Percentiles rank a stretch among this genome's conserved stretches.
Conservation (phyloP, 2,797 vertebrate genomes). For the Graptemys geographica region DNA sequence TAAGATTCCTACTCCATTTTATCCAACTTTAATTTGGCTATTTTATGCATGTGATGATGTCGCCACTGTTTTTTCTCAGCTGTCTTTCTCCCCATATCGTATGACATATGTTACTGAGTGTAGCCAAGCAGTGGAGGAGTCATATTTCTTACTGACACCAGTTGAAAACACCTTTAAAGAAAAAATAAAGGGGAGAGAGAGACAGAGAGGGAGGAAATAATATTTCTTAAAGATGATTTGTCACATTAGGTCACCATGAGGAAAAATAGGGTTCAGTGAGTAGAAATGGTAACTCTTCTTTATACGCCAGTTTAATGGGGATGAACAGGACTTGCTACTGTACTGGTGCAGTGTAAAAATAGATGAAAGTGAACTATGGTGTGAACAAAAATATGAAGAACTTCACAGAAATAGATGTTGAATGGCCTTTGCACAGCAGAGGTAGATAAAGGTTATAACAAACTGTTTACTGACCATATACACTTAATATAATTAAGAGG, state of each 20-base stretch:
- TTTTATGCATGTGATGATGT: conserved; percentile 9
- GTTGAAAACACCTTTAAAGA: conserved; percentile 43
- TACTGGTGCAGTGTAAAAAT: conserved; percentile 48
- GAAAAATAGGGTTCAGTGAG: conserved; percentile 16
- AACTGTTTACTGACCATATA: conserved; percentile 76
- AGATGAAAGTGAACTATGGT: conserved; percentile 30
- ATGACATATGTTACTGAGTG: neutral
- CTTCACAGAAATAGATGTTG: conserved; percentile 51
- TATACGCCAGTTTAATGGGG: conserved; percentile 4
- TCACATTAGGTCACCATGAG: conserved; percentile 51
- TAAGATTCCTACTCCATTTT: conserved; percentile 59
- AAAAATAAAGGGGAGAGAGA: neutral
- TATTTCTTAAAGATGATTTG: conserved; percentile 31
- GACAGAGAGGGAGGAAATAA: conserved; percentile 3
- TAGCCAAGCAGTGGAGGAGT: conserved; percentile 53
- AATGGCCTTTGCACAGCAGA: conserved; percentile 76
- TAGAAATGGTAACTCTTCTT: conserved; percentile 60
- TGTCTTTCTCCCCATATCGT: conserved; percentile 7
- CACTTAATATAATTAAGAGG: conserved; percentile 68
- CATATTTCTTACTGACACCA: conserved; percentile 55
- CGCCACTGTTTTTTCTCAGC: conserved; percentile 25
- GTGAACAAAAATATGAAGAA: conserved; percentile 56
- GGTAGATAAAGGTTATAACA: conserved; percentile 78
- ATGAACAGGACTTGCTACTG: conserved; percentile 51
- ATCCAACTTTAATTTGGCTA: conserved; percentile 50